Evolutionary conservation across 2,797 vertebrate genomes (phyloP), one percentile per base, ranked within the genome.

Genomic region (Epinephelus awoara): DNA sequence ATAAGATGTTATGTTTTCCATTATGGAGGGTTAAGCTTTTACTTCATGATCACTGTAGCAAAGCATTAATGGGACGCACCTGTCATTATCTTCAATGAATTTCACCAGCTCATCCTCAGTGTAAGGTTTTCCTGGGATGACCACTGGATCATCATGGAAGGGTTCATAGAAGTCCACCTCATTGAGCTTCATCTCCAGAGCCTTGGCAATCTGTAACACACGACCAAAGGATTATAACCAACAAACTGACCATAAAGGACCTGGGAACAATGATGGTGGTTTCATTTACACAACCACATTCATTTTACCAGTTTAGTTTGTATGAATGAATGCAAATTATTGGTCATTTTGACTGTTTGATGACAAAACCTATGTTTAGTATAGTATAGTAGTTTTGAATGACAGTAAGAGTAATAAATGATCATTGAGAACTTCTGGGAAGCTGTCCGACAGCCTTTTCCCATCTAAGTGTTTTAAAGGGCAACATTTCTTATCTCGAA

Each of bases 91-190:
- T 77, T 97, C 96, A 82, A 98, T 95, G 51, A 96, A 98, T 21
- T 85, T 92, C 79, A 98, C 96, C 50, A 98, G 96, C 85, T 98
- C 97, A 3, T 97, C 94, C 84, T 97, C 95, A 1, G 95, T 89
- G 88, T 96, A 97, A 85, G 97, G 96, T 71, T 97, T 97, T 91
- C 96, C 96, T 12, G 97, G 97, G 85, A 98, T 95, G 76, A 96
- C 94, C 46, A 96, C 73, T 0, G 97, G 96, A 38, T 97, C 91
- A 1, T 97, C 96, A 75, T 95, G 95, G 92, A 98, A 98, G 61
- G 97, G 97, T 79, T 98, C 97, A 0, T 98, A 98, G 90, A 97
- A 98, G 84, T 98, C 97, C 0, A 98, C 96, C 84, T 98, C 96
- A 6, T 98, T 97, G 34, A 97, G 67, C 90, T 96, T 97, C 83